Percentiles rank a stretch among this genome's conserved stretches.
Evolutionary conservation across 2,113 vertebrate genomes (phyloP).

Genomic region (Anoura caudifer): DNA sequence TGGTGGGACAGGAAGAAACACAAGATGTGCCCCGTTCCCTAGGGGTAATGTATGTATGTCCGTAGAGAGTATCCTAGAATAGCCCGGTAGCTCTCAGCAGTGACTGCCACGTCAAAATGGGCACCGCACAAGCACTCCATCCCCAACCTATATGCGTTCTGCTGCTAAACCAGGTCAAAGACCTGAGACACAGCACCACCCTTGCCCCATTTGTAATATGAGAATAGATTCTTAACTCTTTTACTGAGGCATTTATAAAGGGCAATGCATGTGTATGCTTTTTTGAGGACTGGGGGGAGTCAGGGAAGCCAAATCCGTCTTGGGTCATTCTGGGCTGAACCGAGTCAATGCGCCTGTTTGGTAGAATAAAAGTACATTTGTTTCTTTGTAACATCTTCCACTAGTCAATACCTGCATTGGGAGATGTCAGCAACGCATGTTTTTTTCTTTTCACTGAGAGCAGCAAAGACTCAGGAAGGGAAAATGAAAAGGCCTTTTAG

Average conservation of each 20-base stretch:
- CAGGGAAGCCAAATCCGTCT: slow-evolving; percentile 50
- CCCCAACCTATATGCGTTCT: background rate
- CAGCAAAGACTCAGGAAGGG: slow-evolving; percentile 57
- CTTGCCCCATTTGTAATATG: background rate
- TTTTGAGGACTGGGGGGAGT: background rate
- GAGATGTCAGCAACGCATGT: slow-evolving; percentile 68
- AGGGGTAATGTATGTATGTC: background rate
- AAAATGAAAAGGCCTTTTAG: slow-evolving; percentile 70
- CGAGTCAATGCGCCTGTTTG: slow-evolving; percentile 72
- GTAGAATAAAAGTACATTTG: slow-evolving; percentile 63
- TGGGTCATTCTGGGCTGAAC: slow-evolving; percentile 68
- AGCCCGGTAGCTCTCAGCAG: background rate
- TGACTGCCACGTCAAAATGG: background rate
- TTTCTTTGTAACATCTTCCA: slow-evolving; percentile 70
- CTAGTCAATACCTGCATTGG: slow-evolving; percentile 67
- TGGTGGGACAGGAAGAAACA: background rate
- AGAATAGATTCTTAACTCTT: slow-evolving; percentile 34
- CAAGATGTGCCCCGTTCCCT: background rate
- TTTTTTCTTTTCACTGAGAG: slow-evolving; percentile 62
- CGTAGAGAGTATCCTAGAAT: background rate
- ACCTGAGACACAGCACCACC: background rate
- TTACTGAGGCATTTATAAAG: slow-evolving; percentile 19
- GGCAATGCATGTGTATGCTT: background rate
- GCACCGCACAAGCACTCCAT: background rate
- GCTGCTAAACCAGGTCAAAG: background rate